Evolutionary conservation across 2,113 vertebrate species (phyloP).

Genomic region (Labeo catla): DNA sequence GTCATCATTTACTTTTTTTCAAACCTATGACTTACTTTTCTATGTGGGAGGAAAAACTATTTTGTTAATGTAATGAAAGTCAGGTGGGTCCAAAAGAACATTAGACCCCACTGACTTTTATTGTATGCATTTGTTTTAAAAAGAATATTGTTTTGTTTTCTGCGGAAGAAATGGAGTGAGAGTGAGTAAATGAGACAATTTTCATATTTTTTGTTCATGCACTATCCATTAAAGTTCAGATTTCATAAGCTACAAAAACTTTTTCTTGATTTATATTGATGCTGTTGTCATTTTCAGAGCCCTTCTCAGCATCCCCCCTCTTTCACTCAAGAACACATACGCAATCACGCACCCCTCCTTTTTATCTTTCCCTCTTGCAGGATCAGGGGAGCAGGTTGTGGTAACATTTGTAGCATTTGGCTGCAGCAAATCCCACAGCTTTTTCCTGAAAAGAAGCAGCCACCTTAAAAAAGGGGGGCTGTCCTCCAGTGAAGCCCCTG

Average conservation of each 20-base stretch:
- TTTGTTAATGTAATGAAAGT: too few relatives aligned
- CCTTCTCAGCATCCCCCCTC: neutral
- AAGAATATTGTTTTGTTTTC: neutral
- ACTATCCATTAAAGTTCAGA: neutral
- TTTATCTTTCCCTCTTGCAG: conserved; percentile 60
- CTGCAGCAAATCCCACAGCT: conserved; percentile 74
- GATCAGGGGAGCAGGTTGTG: conserved; percentile 83
- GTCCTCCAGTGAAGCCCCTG: conserved; percentile 66
- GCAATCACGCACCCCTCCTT: conserved; percentile 50
- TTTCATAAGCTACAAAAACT: neutral
- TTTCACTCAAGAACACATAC: neutral
- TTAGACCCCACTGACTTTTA: neutral
- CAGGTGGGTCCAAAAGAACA: neutral
- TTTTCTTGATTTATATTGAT: neutral
- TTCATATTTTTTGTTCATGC: neutral
- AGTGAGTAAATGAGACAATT: neutral
- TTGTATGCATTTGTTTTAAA: neutral
- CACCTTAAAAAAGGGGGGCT: conserved; percentile 61
- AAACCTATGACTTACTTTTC: neutral
- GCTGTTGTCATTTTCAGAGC: neutral
- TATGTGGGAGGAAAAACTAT: too few relatives aligned
- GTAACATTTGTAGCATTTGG: conserved; percentile 88
- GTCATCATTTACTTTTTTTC: neutral
- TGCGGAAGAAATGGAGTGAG: neutral
- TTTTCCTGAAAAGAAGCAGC: conserved; percentile 75